phyloP scores from a whole-genome alignment of 92 coral and sea anemone species.

The Bergia puertoricense region DNA sequence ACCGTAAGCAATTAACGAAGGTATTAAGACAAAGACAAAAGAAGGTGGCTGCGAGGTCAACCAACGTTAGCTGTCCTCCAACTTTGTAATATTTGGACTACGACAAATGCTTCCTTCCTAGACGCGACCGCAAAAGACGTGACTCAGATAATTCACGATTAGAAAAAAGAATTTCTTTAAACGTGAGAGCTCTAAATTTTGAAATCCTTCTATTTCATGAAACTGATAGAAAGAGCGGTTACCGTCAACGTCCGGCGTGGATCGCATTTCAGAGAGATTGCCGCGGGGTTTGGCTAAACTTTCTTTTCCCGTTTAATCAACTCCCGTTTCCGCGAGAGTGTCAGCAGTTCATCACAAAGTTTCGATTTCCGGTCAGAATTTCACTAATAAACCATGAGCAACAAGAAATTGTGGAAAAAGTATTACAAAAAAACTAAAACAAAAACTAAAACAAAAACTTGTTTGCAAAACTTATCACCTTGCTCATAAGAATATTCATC shows the following conservation, averaged over 20 bases:
- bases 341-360: conserved; percentile 29
- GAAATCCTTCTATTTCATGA: neutral
- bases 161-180: neutral
- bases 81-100: conserved; percentile 20
- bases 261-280: conserved; percentile 30
- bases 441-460: neutral
- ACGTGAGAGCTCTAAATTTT: neutral
- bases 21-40: conserved; percentile 53
- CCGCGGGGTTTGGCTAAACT: conserved; percentile 16
- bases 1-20: conserved; percentile 53
- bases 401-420: neutral
- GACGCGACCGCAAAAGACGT: neutral
- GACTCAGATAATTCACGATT: neutral
- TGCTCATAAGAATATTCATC: neutral
- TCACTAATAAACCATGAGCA: neutral
- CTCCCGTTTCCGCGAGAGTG: conserved; percentile 28
- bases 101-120: conserved; percentile 28
- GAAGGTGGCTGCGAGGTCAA: conserved; percentile 59
- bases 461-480: neutral
- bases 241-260: conserved; percentile 8
- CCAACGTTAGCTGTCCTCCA: conserved; percentile 10
- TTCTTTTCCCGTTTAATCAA: conserved; percentile 6
- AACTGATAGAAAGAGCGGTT: neutral
- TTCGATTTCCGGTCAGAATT: conserved; percentile 32
- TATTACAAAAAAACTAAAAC: neutral